Base-by-base conservation (phyloP, 2,888 invertebrate genomes). In the Timandra comae region DNA sequence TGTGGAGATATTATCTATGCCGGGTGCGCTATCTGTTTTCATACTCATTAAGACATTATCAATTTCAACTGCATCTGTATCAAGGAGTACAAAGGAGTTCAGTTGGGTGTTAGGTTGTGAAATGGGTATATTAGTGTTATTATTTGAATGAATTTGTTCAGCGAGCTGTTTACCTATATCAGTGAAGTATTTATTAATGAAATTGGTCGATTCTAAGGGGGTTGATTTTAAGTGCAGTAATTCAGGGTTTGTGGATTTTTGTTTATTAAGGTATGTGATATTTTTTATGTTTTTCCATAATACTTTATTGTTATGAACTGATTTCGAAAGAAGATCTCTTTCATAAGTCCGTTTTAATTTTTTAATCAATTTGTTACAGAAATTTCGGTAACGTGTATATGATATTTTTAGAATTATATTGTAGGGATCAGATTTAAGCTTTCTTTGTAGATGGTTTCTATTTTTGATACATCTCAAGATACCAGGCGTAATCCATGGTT, bases 1-100 rank as follows among this genome's bases (percentile, higher is more conserved):
- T n/a, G 27, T 8, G 3, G 33, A 26, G 7, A 35, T 33, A n/a
- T 28, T 22, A 26, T 36, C 36, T 28, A 33, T 36, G 2, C 36
- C 33, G 3, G 21, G 12, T 6, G 40, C 35, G 16, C 35, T 33
- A n/a, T 33, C 33, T 12, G 23, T n/a, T 5, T 23, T 23, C 8
- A 23, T 8, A 3, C 23, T 8, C 9, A 7, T 8, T 12, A 29
- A 22, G 29, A 33, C 51, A 23, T 12, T 8, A 8, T 9, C 4
- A 2, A 23, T 8, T 3, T 38, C 38, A 7, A 9, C n/a, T 2
- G 27, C 12, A n/a, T 33, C 30, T 7, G 38, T 33, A 4, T 22
- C 12, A 10, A 30, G 9, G 7, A 38, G 7, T 1, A 11, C 33
- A 24, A 33, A 25, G 3, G 38, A 38, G 3, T 28, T 16, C 9